Evolutionary conservation across 2,888 invertebrate species (phyloP).

Genomic region (Chaetogeoica ovagalla): DNA sequence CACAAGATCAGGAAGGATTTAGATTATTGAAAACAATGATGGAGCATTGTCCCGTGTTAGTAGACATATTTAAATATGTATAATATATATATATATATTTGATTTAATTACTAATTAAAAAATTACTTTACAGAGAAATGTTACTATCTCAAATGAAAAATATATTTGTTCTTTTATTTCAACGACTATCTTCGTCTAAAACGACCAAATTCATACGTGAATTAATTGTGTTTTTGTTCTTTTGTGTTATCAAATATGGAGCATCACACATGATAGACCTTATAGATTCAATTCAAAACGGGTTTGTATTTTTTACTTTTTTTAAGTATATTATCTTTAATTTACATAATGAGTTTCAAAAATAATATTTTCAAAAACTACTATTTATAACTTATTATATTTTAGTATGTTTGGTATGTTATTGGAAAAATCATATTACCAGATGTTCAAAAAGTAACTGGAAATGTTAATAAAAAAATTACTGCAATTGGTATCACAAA

Average conservation of each 20-base stretch:
- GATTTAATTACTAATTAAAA: background rate
- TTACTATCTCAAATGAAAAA: constrained; percentile 52
- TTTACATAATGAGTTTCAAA: background rate
- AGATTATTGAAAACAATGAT: constrained; percentile 84
- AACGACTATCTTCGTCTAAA: constrained; percentile 87
- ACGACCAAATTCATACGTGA: constrained; percentile 93
- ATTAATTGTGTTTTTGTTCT: constrained; percentile 86
- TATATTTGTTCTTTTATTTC: constrained; percentile 83
- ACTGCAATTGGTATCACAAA: constrained; percentile 88
- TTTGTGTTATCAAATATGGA: constrained; percentile 82
- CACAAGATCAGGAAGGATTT: constrained; percentile 96
- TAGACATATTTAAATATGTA: constrained; percentile 56
- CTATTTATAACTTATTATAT: constrained; percentile 47
- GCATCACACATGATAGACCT: constrained; percentile 74
- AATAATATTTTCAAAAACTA: constrained; percentile 20
- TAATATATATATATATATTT: background rate
- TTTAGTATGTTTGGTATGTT: constrained; percentile 94
- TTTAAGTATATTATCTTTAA: background rate
- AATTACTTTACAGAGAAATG: constrained; percentile 46
- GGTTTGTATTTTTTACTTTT: constrained; percentile 65
- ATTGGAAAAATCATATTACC: constrained; percentile 81
- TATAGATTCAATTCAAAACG: constrained; percentile 82
- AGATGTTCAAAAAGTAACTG: constrained; percentile 85
- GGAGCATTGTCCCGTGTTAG: constrained; percentile 78
- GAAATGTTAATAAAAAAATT: constrained; percentile 82